Conservation (phyloP, 2,113 vertebrate genomes). For the Camelus dromedarius region DNA sequence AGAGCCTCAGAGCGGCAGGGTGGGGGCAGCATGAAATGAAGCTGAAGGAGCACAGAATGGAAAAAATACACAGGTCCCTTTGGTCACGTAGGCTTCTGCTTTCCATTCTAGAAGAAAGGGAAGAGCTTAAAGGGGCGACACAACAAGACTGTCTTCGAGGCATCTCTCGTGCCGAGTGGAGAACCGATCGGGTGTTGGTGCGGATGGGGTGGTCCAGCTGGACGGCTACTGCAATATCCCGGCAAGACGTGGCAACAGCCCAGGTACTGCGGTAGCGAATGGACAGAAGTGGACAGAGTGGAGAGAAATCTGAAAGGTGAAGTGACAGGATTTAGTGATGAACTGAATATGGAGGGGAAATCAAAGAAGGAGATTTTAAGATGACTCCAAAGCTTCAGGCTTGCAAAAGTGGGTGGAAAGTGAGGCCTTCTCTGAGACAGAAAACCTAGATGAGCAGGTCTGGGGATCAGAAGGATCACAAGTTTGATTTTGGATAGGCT, state of each 20-base stretch:
- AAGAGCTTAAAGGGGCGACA: background rate
- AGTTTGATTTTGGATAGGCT: background rate
- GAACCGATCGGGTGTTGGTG: accelerated
- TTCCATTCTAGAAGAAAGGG: background rate
- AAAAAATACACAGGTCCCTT: background rate
- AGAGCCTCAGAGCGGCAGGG: background rate
- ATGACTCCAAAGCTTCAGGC: background rate
- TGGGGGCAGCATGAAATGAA: accelerated
- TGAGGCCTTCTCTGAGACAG: background rate
- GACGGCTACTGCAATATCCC: too few relatives aligned
- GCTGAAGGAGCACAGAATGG: background rate
- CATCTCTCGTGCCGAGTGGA: background rate
- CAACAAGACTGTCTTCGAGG: background rate
- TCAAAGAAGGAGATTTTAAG: background rate
- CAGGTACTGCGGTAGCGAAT: accelerated
- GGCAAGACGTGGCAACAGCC: background rate
- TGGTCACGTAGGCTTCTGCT: background rate
- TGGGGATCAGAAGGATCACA: background rate
- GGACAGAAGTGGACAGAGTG: background rate
- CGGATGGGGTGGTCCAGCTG: background rate
- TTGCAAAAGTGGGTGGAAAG: background rate
- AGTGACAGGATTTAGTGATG: background rate
- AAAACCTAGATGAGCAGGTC: background rate
- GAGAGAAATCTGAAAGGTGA: background rate
- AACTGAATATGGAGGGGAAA: background rate